Evolutionary conservation across 2,113 vertebrate genomes (phyloP).

Genomic region (Holacanthus passer): DNA sequence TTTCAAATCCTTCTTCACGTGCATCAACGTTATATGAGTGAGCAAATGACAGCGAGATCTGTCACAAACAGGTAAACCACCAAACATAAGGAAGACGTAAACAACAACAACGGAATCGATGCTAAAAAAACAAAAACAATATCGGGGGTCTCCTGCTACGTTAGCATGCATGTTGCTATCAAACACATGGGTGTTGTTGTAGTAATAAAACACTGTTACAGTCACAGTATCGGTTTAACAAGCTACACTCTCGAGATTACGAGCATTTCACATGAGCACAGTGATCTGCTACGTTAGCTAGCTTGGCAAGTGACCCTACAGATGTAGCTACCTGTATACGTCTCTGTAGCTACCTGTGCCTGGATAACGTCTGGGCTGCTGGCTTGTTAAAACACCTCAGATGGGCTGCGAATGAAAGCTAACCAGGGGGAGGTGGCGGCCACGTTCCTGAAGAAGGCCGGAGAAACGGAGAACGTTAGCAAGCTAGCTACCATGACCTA

Average conservation of each 20-base stretch:
- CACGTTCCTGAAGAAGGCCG: slow-evolving; percentile 63
- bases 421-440: slow-evolving; percentile 50
- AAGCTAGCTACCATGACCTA: slow-evolving; percentile 32
- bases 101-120: neutral
- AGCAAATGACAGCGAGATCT: neutral
- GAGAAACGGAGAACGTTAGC: neutral
- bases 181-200: neutral
- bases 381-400: neutral
- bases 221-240: neutral
- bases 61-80: neutral
- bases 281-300: too few species aligned
- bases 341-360: neutral
- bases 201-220: neutral
- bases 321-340: neutral
- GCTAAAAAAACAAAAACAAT: too few species aligned
- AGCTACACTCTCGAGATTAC: neutral
- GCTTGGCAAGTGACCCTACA: neutral
- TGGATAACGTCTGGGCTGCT: neutral
- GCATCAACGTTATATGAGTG: too few species aligned
- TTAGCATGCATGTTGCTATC: slow-evolving; percentile 6
- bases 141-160: neutral
- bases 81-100: neutral
- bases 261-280: neutral
- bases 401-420: slow-evolving; percentile 26
- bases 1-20: too few species aligned